Conservation (phyloP, 2,888 invertebrate species). For the Quadroppia sp. region DNA sequence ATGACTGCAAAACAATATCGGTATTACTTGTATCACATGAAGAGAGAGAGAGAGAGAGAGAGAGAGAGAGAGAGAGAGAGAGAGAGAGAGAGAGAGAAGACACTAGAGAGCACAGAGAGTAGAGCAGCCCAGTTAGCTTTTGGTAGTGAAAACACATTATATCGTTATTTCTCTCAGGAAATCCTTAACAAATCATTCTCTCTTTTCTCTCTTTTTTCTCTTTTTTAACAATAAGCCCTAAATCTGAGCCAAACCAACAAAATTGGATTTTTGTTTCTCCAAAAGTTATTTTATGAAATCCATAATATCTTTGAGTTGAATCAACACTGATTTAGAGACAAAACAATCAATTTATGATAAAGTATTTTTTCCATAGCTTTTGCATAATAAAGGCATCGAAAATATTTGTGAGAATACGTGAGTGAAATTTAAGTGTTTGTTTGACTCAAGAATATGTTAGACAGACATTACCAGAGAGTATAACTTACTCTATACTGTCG, state of each 20-base stretch:
- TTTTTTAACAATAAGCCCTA: slow-evolving; percentile 33
- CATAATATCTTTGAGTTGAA: slow-evolving; percentile 18
- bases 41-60: background rate
- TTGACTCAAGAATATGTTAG: slow-evolving; percentile 2
- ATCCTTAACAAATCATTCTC: slow-evolving; percentile 32
- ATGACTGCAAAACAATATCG: slow-evolving; percentile 35
- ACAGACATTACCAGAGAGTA: background rate
- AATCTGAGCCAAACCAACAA: slow-evolving; percentile 31
- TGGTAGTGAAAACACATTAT: slow-evolving; percentile 8
- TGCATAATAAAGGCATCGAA: slow-evolving; percentile 35
- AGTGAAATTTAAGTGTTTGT: slow-evolving; percentile 33
- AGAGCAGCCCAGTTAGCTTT: background rate
- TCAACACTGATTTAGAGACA: slow-evolving; percentile 36
- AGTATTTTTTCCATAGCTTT: slow-evolving; percentile 13
- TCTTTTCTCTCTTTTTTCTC: background rate
- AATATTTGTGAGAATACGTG: slow-evolving; percentile 25
- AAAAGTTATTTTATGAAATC: slow-evolving; percentile 35
- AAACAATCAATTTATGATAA: slow-evolving; percentile 37
- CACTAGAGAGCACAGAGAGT: background rate
- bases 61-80: no score
- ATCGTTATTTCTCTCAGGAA: slow-evolving; percentile 28
- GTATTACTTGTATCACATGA: slow-evolving; percentile 28
- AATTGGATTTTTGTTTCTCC: slow-evolving; percentile 30
- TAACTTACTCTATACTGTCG: slow-evolving; percentile 7
- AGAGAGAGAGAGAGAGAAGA: background rate